A percentile compares a stretch with the other conserved stretches of the same genome.
Conservation (phyloP, 2,888 invertebrate genomes). For the Torymus texanus region DNA sequence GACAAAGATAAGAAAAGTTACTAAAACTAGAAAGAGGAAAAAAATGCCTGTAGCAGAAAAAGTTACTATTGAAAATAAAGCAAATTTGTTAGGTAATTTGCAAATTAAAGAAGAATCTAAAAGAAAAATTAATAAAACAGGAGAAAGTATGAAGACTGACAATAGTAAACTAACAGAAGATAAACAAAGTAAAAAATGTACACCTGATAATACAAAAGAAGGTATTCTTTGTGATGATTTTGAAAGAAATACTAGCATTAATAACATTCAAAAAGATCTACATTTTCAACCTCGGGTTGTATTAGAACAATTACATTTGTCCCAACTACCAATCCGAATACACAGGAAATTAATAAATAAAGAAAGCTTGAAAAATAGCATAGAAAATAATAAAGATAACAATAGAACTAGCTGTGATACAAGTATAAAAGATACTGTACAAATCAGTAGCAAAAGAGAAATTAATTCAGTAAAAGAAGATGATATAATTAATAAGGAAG, state of each 20-base stretch:
- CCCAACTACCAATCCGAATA: conserved; percentile 63
- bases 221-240: not conserved
- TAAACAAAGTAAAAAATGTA: not conserved
- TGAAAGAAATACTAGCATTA: conserved; percentile 61
- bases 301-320: conserved; percentile 69
- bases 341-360: conserved; percentile 50
- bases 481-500: conserved; percentile 63
- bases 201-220: not conserved
- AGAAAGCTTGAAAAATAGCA: conserved; percentile 24
- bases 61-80: not conserved
- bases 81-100: conserved; percentile 3
- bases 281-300: conserved; percentile 72
- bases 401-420: conserved; percentile 41
- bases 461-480: conserved; percentile 58
- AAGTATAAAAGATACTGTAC: conserved; percentile 52
- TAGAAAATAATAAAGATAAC: conserved; percentile 48
- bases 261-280: conserved; percentile 66
- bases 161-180: conserved; percentile 12
- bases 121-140: conserved; percentile 12
- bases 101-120: conserved; percentile 46
- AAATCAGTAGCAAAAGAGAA: conserved; percentile 31
- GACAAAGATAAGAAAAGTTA: conserved; percentile 47
- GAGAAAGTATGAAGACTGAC: conserved; percentile 46
- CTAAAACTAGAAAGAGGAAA: conserved; percentile 46
- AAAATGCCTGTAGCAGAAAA: conserved; percentile 23